These are phyloP conservation scores for Tonatia bakeri DNA, from an alignment of 2,113 vertebrate genomes.

Conservation along the genomic window DNA sequence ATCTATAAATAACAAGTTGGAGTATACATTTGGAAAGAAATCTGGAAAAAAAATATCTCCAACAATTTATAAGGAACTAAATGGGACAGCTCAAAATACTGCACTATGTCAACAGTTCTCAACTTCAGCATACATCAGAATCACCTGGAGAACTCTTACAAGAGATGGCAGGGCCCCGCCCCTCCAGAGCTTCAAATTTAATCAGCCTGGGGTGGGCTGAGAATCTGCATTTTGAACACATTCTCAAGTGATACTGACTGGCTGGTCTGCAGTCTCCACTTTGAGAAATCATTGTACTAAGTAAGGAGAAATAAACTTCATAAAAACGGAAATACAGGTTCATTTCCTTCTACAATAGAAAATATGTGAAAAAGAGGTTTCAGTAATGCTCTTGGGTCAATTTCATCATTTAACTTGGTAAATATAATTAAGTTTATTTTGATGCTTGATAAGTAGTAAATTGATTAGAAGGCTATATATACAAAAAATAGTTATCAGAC, in stretches of 20 bases:
- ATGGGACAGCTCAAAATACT: not conserved
- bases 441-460: not conserved
- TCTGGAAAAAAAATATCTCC: not conserved
- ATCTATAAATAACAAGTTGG: not conserved
- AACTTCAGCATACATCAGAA: not conserved
- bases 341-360: not conserved
- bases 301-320: not conserved
- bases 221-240: not conserved
- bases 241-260: not conserved
- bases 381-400: not conserved
- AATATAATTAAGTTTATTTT: slow-evolving; percentile 22
- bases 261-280: slow-evolving; percentile 12
- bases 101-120: not conserved
- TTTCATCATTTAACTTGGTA: slow-evolving; percentile 26
- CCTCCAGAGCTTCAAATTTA: not conserved
- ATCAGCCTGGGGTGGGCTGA: not conserved
- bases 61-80: slow-evolving; percentile 20
- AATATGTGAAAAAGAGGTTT: not conserved
- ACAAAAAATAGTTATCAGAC: not conserved
- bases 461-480: not conserved
- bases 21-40: not conserved
- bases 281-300: not conserved
- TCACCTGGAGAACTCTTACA: not conserved
- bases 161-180: not conserved
- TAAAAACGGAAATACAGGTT: not conserved